Evolutionary conservation across 2,797 vertebrate species (phyloP).

Genomic region (Takifugu ocellatus): DNA sequence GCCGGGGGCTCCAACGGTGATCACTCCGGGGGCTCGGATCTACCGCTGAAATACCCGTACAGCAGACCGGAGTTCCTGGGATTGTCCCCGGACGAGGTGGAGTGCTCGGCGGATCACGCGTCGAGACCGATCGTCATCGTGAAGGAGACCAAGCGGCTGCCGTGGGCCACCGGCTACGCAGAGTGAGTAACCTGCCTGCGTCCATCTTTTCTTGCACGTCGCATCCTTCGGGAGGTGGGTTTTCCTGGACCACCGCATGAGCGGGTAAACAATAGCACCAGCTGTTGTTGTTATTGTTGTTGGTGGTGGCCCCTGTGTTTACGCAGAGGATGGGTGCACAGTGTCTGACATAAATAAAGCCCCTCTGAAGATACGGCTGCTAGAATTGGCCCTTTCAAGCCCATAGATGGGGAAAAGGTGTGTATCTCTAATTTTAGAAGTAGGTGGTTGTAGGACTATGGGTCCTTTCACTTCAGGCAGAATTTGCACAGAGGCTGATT

Average conservation of each 20-base stretch:
- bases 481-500: too few species aligned
- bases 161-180: slow-evolving; percentile 93
- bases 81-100: slow-evolving; percentile 88
- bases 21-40: slow-evolving; percentile 77
- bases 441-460: too few species aligned
- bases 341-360: too few species aligned
- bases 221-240: slow-evolving; percentile 39
- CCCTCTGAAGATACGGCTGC: too few species aligned
- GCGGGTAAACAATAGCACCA: slow-evolving; percentile 4
- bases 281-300: not conserved
- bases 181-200: slow-evolving; percentile 84
- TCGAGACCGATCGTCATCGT: slow-evolving; percentile 90
- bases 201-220: slow-evolving; percentile 47
- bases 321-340: too few species aligned
- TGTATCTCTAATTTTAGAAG: too few species aligned
- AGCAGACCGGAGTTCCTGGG: slow-evolving; percentile 90
- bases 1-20: slow-evolving; percentile 80
- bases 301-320: not conserved
- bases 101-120: slow-evolving; percentile 92
- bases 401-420: too few species aligned
- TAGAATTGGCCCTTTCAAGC: too few species aligned
- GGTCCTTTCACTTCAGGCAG: too few species aligned
- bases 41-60: slow-evolving; percentile 87
- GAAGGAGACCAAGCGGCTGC: slow-evolving; percentile 86
- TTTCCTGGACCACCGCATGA: slow-evolving; percentile 7